Evolutionary conservation across 2,888 invertebrate species (phyloP), one percentile per base, ranked within the genome.

Genomic region (Trissoscelio sp.): DNA sequence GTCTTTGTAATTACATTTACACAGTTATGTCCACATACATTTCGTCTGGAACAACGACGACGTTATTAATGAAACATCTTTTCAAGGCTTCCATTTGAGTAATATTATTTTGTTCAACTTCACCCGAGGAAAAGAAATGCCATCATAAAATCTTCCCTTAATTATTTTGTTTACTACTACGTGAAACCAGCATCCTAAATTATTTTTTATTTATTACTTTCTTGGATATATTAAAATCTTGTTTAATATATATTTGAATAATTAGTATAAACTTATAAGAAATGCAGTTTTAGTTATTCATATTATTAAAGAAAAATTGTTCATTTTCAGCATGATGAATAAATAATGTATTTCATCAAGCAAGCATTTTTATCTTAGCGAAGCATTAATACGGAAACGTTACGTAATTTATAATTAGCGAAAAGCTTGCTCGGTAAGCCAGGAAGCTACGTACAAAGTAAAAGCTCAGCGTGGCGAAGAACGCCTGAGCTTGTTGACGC

Each of bases 331-430:
- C 34, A 58, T 44, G 22, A 70, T 64, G 64, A 60, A 80, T 66
- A 64, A 53, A 57, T 51, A 66, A 69, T 55, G 42, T 34, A 48
- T 66, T 60, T 48, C 53, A 64, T 64, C 39, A 39, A 57, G 48
- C 57, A 48, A 64, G 55, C 70, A 72, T 48, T 81, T 72, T 75
- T 60, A 62, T 66, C 53, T 66, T 16, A 14, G 12, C 42, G 55
- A 57, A 73, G 80, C 64, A 80, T 69, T 73, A 69, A 42, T 55
- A 53, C 37, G 66, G 67, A 66, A 62, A 62, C 57, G 53, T 82
- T 78, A 72, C 62, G 64, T 80, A 79, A 82, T 78, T 83, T 82
- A 62, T 78, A 78, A 82, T 83, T 80, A 83, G 82, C 72, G 75
- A 78, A 51, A 55, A 57, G 42, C 62, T 77, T 58, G 67, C 79